Evolutionary conservation across 2,113 vertebrate species (phyloP), one percentile per base, ranked within the genome.

Genomic region (Anoplopoma fimbria): DNA sequence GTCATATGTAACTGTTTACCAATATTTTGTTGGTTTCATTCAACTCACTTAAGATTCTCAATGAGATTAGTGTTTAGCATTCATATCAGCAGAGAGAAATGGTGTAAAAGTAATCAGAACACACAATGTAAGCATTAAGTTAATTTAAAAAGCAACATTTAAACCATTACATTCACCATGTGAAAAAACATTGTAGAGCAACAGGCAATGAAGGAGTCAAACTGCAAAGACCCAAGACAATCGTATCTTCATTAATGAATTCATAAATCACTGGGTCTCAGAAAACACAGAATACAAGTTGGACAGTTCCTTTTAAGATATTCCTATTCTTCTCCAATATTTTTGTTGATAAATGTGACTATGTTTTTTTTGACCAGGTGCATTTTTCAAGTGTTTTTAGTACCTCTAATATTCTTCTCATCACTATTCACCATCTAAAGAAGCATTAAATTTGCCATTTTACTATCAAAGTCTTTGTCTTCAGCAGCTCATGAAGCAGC

Each of bases 401-500:
- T 36, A 17, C 36, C 33, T 55, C 23, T 3, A 55, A 1, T 55
- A 19, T 70, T 70, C 8, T 55, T 55, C 15, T 40, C 15, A 42
- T 72, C 36, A 42, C 53, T 53, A 21, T 21, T 42, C n/a, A 0
- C 14, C 29, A 23, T 60, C 36, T n/a, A n/a, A 74, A n/a, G 38
- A 33, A 61, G 21, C 29, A 47, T n/a, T 61, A 45, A 23, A 72
- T 10, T 60, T 12, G 42, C 36, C 19, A 45, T 15, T 45, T 60
- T 60, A 23, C 4, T 42, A 4, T 19, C 25, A 27, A 72, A 10
- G 2, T 53, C n/a, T 40, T 42, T 19, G 2, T 36, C 34, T 42
- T 60, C 27, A n/a, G 53, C n/a, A 57, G 69, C n/a, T 57, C 31
- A 9, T 70, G n/a, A 21, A 47, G 65, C 38, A 45, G 62, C 64